phyloP scores from a whole-genome alignment of 2,888 invertebrate genomes.

The Lasioglossum oenotherae region DNA sequence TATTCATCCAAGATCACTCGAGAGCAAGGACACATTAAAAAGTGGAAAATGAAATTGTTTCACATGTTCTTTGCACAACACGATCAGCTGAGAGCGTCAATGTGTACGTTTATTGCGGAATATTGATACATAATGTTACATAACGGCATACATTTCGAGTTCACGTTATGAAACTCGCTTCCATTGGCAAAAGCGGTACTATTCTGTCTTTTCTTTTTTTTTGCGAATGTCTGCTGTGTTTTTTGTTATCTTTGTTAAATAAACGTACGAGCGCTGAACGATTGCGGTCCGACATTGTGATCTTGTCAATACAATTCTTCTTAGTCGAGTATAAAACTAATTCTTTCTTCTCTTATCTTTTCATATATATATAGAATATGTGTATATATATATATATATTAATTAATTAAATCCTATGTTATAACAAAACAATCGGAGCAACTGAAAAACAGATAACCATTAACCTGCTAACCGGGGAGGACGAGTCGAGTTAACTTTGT shows the following conservation, averaged over 20 bases:
- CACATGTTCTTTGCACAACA: background rate
- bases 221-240: background rate
- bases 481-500: background rate
- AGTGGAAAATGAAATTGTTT: background rate
- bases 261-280: constrained; percentile 46
- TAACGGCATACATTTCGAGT: constrained; percentile 37
- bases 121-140: constrained; percentile 56
- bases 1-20: background rate
- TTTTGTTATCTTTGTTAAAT: constrained; percentile 1
- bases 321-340: constrained; percentile 53
- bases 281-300: background rate
- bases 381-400: constrained; percentile 42
- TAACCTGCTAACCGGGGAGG: constrained; percentile 23
- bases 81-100: constrained; percentile 20
- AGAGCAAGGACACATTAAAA: background rate
- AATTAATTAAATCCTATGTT: constrained; percentile 63
- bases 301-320: constrained; percentile 24
- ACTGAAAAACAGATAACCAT: constrained; percentile 52
- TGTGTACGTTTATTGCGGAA: constrained; percentile 64
- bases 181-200: background rate
- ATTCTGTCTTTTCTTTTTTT: background rate
- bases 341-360: constrained; percentile 28
- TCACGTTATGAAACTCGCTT: constrained; percentile 23
- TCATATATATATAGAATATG: constrained; percentile 19
- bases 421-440: constrained; percentile 55